phyloP scores from a whole-genome alignment of 1,140 invertebrate genomes.

The Pemphigus obesinymphae region DNA sequence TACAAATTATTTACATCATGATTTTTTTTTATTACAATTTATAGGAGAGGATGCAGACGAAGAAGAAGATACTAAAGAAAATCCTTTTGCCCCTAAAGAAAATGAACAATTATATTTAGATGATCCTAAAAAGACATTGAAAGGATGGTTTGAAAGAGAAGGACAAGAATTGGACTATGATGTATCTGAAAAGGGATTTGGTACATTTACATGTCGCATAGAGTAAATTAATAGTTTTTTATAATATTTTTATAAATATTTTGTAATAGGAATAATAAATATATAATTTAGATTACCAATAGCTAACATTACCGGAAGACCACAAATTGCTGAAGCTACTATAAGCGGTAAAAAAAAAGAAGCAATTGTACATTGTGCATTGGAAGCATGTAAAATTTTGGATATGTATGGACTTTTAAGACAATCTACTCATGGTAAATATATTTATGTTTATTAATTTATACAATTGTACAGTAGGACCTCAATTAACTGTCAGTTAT shows the following conservation, averaged over 20 bases:
- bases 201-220: conserved; percentile 68
- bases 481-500: no score
- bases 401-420: conserved; percentile 58
- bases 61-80: conserved; percentile 72
- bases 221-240: conserved; percentile 54
- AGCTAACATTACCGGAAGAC: conserved; percentile 67
- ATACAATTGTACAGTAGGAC: no score
- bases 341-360: conserved; percentile 93
- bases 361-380: conserved; percentile 82
- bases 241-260: neutral
- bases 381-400: conserved; percentile 89
- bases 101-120: conserved; percentile 87
- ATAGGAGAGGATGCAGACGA: conserved; percentile 81
- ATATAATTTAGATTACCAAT: conserved; percentile 64
- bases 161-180: conserved; percentile 74
- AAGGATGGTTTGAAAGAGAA: conserved; percentile 93
- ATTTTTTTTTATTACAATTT: no score
- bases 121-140: conserved; percentile 91
- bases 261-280: neutral
- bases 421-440: conserved; percentile 43
- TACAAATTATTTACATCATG: no score
- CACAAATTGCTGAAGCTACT: conserved; percentile 74
- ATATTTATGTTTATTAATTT: neutral
- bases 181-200: conserved; percentile 72
- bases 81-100: conserved; percentile 72